Conservation (phyloP, 2,888 invertebrate species). For the Unio pictorum region DNA sequence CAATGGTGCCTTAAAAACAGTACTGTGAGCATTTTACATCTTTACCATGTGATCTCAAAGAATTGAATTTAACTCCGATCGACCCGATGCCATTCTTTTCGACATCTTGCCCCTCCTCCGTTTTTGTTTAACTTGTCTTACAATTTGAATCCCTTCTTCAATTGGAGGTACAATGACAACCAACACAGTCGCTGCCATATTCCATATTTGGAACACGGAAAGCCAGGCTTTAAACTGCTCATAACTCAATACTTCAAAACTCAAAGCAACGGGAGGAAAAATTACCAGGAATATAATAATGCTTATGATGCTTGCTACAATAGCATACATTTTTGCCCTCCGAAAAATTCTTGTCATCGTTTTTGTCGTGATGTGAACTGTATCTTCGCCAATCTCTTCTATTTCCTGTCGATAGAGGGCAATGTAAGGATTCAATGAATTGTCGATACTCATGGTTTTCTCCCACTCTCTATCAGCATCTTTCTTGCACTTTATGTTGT, state of each 20-base stretch:
- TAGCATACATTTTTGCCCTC: slow-evolving; percentile 21
- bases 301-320: slow-evolving; percentile 24
- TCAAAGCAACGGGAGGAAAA: slow-evolving; percentile 33
- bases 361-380: slow-evolving; percentile 20
- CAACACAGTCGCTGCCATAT: slow-evolving; percentile 33
- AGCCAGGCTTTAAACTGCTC: slow-evolving; percentile 35
- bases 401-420: slow-evolving; percentile 49
- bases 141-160: slow-evolving; percentile 41
- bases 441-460: slow-evolving; percentile 55
- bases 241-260: slow-evolving; percentile 27
- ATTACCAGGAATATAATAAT: slow-evolving; percentile 32
- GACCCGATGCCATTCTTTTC: no score
- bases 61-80: no score
- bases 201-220: slow-evolving; percentile 30
- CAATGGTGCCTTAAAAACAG: no score
- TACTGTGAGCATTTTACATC: neutral
- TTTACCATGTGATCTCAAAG: no score
- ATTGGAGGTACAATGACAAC: slow-evolving; percentile 39
- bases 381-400: slow-evolving; percentile 20
- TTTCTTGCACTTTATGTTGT: slow-evolving; percentile 34
- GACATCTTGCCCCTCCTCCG: neutral
- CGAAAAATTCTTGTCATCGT: slow-evolving; percentile 39
- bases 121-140: slow-evolving; percentile 25
- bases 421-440: slow-evolving; percentile 54
- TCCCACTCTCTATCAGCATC: slow-evolving; percentile 50